phyloP scores from a whole-genome alignment of 2,888 invertebrate species.

The Frankliniella intonsa region DNA sequence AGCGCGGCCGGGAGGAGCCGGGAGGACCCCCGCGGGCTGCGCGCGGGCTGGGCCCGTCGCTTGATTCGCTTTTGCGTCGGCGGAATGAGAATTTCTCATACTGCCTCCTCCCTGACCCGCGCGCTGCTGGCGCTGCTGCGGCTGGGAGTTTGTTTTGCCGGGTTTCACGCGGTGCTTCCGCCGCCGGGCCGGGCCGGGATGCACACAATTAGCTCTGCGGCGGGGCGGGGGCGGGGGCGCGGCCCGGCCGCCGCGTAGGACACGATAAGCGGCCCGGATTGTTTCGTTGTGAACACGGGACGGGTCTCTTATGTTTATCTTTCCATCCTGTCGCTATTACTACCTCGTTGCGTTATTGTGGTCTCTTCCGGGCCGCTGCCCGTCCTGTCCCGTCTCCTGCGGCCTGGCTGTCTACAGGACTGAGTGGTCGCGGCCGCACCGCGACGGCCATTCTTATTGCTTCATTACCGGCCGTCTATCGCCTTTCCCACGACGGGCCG shows the following conservation, averaged over 20 bases:
- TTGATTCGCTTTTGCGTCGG: too few relatives aligned
- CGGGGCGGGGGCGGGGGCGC: neutral
- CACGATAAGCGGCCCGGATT: neutral
- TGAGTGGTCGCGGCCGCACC: neutral
- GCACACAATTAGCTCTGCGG: neutral
- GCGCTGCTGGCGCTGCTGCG: neutral
- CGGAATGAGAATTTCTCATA: too few relatives aligned
- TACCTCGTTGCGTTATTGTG: too few relatives aligned
- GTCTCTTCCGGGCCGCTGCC: too few relatives aligned
- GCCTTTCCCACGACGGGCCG: neutral
- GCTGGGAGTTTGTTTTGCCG: constrained; percentile 4
- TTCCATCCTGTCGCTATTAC: neutral
- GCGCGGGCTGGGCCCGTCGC: neutral
- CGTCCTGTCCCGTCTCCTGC: too few relatives aligned
- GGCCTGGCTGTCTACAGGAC: too few relatives aligned
- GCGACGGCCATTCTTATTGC: neutral
- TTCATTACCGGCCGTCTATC: neutral
- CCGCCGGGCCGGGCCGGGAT: neutral
- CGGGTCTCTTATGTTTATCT: neutral
- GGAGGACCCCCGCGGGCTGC: neutral
- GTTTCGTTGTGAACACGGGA: neutral
- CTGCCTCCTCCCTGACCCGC: neutral
- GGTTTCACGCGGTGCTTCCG: too few relatives aligned
- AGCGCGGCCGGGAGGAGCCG: neutral
- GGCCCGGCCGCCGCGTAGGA: neutral